Conservation (phyloP, 2,797 vertebrate species). For the Sebastiscus albofasciatus region DNA sequence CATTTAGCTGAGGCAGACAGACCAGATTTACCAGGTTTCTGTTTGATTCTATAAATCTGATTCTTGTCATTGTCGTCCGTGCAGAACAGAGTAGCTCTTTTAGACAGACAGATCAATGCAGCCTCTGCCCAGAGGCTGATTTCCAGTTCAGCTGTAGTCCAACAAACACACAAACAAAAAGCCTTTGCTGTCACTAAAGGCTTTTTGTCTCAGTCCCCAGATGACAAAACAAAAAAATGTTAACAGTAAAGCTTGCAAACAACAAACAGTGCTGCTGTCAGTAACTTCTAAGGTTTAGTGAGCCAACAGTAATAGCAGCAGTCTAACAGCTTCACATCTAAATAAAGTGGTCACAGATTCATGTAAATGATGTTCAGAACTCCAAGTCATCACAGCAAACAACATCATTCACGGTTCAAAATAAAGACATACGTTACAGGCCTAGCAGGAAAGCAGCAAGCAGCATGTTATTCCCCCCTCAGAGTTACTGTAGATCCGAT, state of each 20-base stretch:
- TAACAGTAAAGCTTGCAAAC: slow-evolving; percentile 4
- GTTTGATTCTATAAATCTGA: not conserved
- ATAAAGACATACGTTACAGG: slow-evolving; percentile 48
- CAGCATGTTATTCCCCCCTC: slow-evolving; percentile 45
- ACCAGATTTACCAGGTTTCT: not conserved
- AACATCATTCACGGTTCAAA: not conserved
- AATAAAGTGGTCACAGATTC: not conserved
- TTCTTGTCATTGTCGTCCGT: not conserved
- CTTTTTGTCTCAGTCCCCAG: slow-evolving; percentile 13
- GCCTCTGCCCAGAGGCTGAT: slow-evolving; percentile 53
- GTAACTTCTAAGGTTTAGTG: not conserved
- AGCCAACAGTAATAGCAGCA: not conserved
- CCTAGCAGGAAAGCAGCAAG: slow-evolving; percentile 21
- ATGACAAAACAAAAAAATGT: slow-evolving; percentile 9
- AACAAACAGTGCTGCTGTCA: slow-evolving; percentile 11
- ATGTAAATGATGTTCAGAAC: not conserved
- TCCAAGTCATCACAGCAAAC: slow-evolving; percentile 3
- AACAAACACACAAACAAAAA: slow-evolving; percentile 52
- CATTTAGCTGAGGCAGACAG: not conserved
- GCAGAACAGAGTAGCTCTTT: slow-evolving; percentile 27
- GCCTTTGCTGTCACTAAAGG: slow-evolving; percentile 42
- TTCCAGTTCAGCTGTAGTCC: slow-evolving; percentile 46
- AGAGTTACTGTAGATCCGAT: slow-evolving; percentile 41
- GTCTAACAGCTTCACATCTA: not conserved
- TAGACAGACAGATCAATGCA: slow-evolving; percentile 57